Evolutionary conservation across 2,888 invertebrate genomes (phyloP), one percentile per base, ranked within the genome.

Genomic region (Macropis europaea): DNA sequence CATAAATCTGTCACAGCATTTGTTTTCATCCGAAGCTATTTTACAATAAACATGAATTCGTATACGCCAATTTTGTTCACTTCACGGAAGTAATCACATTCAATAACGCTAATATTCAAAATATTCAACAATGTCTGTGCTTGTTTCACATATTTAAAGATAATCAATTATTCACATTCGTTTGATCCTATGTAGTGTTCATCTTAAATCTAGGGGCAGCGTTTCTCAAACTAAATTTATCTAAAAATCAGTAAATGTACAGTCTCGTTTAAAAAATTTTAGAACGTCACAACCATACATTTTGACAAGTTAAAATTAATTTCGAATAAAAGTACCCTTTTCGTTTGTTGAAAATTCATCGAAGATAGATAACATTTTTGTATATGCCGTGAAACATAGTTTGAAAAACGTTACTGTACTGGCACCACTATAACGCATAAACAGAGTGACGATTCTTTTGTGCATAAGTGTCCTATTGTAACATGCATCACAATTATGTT

Each of bases 401-500:
- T 48, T 48, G 48, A 17, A 36, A 48, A 36, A 59, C 26, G 17
- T 17, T 28, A n/a, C 2, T n/a, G 22, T 60, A 28, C 15, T 38
- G 36, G 54, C 60, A 22, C 30, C 22, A 32, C 1, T 17, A 7
- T 5, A 15, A 36, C 9, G 22, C 9, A 13, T 15, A 4, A 50
- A 36, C 50, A 50, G 24, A 34, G 19, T 19, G 22, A 50, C 13
- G 13, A 50, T n/a, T 9, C 36, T 26, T 36, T 15, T 36, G 36
- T 26, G 24, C 36, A 15, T 7, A 7, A 17, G 30, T 3, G 7
- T 2, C 1, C 1, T 7, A n/a, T 3, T 5, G 9, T n/a, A n/a
- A n/a, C n/a, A n/a, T n/a, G n/a, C n/a, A n/a, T n/a, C n/a, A n/a
- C n/a, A n/a, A n/a, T n/a, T n/a, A n/a, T n/a, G n/a, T n/a, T n/a